Evolutionary conservation across 1,140 invertebrate species (phyloP), one percentile per base, ranked within the genome.

Genomic region (Choristoneura fumiferana): DNA sequence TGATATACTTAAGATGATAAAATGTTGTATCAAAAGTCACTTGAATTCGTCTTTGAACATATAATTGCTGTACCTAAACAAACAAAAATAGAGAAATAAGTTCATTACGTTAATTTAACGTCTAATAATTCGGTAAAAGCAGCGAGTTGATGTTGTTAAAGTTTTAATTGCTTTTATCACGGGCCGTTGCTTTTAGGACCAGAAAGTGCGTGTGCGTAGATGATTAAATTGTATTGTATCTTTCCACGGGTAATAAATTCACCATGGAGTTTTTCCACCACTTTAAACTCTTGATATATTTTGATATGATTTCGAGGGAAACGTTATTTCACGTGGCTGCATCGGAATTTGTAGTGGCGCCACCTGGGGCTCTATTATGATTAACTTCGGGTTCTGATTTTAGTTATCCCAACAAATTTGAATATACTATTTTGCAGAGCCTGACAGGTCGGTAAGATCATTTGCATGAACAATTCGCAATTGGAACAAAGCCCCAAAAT

Each of bases 121-220:
- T 70, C 45, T 52, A 29, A 60, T 67, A 67, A 66, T 73, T 81
- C 67, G 75, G 71, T 76, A 76, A 73, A 69, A 79, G 75, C 71
- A 69, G 64, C 70, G 74, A 70, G 67, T 76, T 75, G 76, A 76
- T 79, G 75, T 63, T 78, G 79, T 82, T 84, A 81, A 85, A 87
- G 78, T 85, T 85, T 84, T 83, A 85, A 87, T 87, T 84, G 82
- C 84, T 85, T 85, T 84, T 85, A 82, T 82, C 77, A 75, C 73
- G 71, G 75, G 69, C 76, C 71, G 81, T 73, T 71, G 77, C 78
- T 82, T 82, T 83, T 74, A 81, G 76, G 76, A 69, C 64, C 70
- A 67, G 74, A 76, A 79, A 81, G 74, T 80, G 78, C 71, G 74
- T 79, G 71, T 67, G 67, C 73, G 71, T 74, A 67, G 65, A 71